Conservation (phyloP, 1,140 invertebrate species). For the Drosophila ercepeae region DNA sequence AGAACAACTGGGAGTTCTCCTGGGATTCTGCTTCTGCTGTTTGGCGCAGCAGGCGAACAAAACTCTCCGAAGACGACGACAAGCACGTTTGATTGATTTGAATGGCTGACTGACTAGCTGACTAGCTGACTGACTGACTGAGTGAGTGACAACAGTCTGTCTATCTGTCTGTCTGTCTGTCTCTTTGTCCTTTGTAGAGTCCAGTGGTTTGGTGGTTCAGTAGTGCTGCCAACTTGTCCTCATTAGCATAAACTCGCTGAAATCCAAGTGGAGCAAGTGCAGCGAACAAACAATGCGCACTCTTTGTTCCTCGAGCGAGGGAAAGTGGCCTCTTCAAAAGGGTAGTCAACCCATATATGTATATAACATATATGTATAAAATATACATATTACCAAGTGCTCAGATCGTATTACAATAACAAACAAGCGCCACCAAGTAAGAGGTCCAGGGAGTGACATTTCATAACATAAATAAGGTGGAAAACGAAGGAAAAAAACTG, state of each 20-base stretch:
- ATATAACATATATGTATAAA: conserved; percentile 4
- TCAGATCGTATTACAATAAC: conserved; percentile 70
- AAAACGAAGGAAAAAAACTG: conserved; percentile 33
- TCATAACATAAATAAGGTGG: conserved; percentile 70
- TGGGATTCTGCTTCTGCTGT: conserved; percentile 33
- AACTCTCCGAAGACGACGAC: conserved; percentile 46
- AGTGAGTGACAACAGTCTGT: conserved; percentile 27
- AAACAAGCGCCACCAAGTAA: conserved; percentile 52
- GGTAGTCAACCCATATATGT: conserved; percentile 38
- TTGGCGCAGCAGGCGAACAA: conserved; percentile 58
- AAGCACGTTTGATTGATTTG: conserved; percentile 75
- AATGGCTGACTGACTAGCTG: conserved; percentile 37
- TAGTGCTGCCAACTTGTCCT: conserved; percentile 68
- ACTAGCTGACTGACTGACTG: neutral
- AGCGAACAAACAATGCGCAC: conserved; percentile 43
- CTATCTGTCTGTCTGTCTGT: neutral
- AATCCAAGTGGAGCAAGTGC: conserved; percentile 75
- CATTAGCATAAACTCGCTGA: conserved; percentile 77
- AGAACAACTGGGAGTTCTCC: conserved; percentile 22
- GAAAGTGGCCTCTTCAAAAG: conserved; percentile 63
- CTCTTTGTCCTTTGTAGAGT: neutral
- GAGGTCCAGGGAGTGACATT: conserved; percentile 62
- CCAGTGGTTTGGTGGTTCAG: conserved; percentile 2
- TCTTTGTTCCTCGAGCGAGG: conserved; percentile 57
- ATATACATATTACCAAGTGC: conserved; percentile 58